Evolutionary conservation across 2,888 invertebrate genomes (phyloP), one percentile per base, ranked within the genome.

Genomic region (Andrena praecox): DNA sequence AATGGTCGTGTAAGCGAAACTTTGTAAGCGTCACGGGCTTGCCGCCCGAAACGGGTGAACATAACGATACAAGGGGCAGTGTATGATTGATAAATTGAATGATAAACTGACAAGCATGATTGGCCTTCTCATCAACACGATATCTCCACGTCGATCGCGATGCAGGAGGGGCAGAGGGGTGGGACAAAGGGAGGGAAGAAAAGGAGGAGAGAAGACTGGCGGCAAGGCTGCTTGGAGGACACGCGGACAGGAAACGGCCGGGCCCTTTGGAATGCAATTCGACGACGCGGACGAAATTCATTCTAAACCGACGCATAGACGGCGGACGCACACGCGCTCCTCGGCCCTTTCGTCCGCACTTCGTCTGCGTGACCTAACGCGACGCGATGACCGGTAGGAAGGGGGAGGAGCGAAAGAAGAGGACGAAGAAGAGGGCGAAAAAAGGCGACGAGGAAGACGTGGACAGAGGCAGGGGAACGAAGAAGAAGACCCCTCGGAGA

Each of bases 171-270:
- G 64, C 7, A 10, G 29, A 8, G 6, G 27, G n/a, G 27, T 24
- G 8, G n/a, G 4, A 56, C 67, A 29, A 66, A 67, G 71, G 31
- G 48, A 42, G 42, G 5, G 16, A 42, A 42, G 42, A 42, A 42
- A 42, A 42, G 42, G 5, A 42, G 42, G 16, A 42, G 42, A 42
- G 42, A 16, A 42, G 42, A 48, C 66, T 4, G n/a, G 27, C 20
- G 82, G 87, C 91, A 92, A 92, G 92, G 91, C 91, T 91, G 91
- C 90, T 80, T 91, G 92, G 89, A 92, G 92, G 92, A 91, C 81
- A 75, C 76, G 73, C 89, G 86, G 87, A 87, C 89, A 91, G 91
- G 90, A 92, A 91, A 91, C 89, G 87, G 85, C 87, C 81, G 89
- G 90, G 56, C 42, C 90, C 87, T 89, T 84, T 27, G 92, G 92